These are phyloP conservation scores for Antedon mediterranea DNA, from an alignment of 53 echinoderm and acorn worm species.

Conservation along the genomic window DNA sequence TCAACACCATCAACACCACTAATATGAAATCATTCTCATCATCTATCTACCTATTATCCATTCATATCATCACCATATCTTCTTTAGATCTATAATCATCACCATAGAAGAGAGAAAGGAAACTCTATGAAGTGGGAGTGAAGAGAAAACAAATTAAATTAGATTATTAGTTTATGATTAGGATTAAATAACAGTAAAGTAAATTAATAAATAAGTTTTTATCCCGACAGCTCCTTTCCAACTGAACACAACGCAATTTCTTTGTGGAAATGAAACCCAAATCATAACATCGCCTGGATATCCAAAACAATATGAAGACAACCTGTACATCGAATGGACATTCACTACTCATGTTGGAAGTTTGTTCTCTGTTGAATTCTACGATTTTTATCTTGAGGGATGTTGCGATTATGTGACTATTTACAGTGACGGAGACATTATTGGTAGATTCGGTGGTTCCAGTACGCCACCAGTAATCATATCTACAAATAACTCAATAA, in stretches of 20 bases:
- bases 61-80: no score
- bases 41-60: no score
- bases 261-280: background rate
- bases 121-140: no score
- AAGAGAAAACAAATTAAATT: no score
- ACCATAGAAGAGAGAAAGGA: no score
- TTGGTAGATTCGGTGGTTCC: background rate
- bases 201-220: no score
- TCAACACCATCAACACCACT: no score
- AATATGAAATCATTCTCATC: no score
- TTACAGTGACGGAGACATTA: background rate
- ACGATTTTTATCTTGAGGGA: background rate
- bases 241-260: background rate
- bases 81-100: no score
- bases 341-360: background rate
- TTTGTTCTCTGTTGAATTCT: background rate
- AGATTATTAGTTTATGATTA: no score
- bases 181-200: no score
- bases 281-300: background rate
- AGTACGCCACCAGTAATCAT: background rate
- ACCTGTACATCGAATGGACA: background rate
- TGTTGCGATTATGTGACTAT: background rate
- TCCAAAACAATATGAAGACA: background rate
- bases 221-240: no score
- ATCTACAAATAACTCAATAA: background rate